phyloP scores from a whole-genome alignment of 2,113 vertebrate species.

The Planiliza haematocheilus region DNA sequence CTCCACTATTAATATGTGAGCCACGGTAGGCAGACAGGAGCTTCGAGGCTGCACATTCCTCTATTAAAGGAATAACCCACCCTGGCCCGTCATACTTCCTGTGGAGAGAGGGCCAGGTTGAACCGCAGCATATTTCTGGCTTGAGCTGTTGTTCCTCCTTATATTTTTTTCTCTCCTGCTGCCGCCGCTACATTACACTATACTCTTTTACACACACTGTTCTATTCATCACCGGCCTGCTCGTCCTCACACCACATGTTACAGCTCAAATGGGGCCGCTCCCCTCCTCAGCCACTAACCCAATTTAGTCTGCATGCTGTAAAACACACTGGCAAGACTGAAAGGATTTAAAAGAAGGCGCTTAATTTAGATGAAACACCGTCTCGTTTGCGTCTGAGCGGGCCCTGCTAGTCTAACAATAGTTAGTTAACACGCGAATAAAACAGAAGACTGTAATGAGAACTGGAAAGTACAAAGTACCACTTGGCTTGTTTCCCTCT shows the following conservation, averaged over 20 bases:
- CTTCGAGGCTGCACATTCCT: constrained; percentile 78
- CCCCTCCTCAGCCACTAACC: constrained; percentile 42
- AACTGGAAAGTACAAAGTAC: neutral
- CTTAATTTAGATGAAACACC: constrained; percentile 17
- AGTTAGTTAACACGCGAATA: neutral
- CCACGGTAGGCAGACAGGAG: constrained; percentile 78
- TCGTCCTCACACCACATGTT: constrained; percentile 62
- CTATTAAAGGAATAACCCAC: constrained; percentile 80
- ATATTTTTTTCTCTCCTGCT: constrained; percentile 48
- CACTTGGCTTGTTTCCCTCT: neutral
- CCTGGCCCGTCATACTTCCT: constrained; percentile 80
- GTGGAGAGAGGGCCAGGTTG: constrained; percentile 82
- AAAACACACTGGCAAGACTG: neutral
- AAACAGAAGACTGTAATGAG: neutral
- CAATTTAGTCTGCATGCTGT: constrained; percentile 30
- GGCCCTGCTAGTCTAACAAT: neutral
- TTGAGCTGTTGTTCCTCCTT: constrained; percentile 81
- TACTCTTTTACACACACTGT: constrained; percentile 68
- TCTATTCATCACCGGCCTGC: constrained; percentile 62
- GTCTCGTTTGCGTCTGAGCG: constrained; percentile 1
- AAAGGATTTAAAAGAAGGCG: constrained; percentile 7
- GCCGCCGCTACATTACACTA: constrained; percentile 68
- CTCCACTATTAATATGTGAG: constrained; percentile 77
- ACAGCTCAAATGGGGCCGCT: constrained; percentile 40
- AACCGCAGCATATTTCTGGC: constrained; percentile 83